phyloP scores from a whole-genome alignment of 2,797 vertebrate genomes.

The Parauchenoglanis ngamensis region DNA sequence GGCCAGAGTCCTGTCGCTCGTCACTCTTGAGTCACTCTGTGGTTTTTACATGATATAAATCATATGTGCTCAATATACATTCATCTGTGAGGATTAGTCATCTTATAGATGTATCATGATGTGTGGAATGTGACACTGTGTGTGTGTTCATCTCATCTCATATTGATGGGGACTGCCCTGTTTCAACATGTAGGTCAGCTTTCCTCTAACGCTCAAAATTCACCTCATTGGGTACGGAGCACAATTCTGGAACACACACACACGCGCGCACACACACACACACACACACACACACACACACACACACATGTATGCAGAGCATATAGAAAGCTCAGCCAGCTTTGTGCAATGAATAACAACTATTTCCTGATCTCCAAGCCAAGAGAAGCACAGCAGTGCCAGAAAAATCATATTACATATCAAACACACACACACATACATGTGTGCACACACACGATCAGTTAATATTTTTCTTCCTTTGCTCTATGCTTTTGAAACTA shows the following conservation, averaged over 20 bases:
- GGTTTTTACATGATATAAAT: background rate
- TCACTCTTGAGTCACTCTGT: background rate
- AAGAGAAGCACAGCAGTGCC: conserved; percentile 45
- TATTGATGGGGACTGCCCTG: conserved; percentile 47
- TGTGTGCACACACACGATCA: background rate
- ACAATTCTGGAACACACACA: conserved; percentile 12
- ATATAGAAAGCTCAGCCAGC: conserved; percentile 38
- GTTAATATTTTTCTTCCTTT: background rate
- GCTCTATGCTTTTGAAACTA: background rate
- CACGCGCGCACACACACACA: conserved; percentile 26
- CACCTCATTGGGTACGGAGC: conserved; percentile 38
- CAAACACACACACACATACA: conserved; percentile 22
- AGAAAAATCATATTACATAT: conserved; percentile 51
- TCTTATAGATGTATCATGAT: background rate
- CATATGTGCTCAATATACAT: background rate
- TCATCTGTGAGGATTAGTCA: background rate
- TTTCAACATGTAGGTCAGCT: conserved; percentile 45
- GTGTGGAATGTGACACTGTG: conserved; percentile 43
- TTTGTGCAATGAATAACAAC: conserved; percentile 54
- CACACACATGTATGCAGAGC: background rate
- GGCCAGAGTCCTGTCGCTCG: background rate
- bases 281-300: conserved; percentile 5
- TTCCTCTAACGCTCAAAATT: conserved; percentile 33
- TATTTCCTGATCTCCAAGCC: conserved; percentile 55
- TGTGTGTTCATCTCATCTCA: conserved; percentile 16